phyloP scores from a whole-genome alignment of 1,140 invertebrate genomes.

The Drosophila gunungcola region DNA sequence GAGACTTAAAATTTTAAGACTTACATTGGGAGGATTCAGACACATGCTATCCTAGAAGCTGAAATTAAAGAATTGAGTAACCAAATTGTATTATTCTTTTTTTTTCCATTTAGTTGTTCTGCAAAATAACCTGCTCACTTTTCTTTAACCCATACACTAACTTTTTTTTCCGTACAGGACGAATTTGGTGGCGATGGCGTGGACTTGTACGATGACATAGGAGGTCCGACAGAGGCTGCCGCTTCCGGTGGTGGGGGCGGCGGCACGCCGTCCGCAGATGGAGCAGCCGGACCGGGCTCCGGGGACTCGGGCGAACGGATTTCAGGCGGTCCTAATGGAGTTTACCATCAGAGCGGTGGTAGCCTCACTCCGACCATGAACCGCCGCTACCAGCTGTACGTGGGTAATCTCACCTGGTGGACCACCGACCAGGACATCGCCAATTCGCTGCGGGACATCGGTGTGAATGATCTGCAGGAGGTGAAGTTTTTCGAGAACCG shows the following conservation, averaged over 20 bases:
- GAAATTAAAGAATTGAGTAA: too few species aligned
- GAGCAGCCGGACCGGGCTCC: constrained; percentile 56
- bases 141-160: too few species aligned
- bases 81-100: too few species aligned
- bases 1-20: too few species aligned
- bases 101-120: too few species aligned
- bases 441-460: constrained; percentile 93
- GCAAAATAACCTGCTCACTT: too few species aligned
- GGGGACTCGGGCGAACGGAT: constrained; percentile 49
- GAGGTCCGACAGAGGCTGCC: constrained; percentile 88
- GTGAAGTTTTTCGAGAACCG: constrained; percentile 99
- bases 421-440: constrained; percentile 98
- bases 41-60: too few species aligned
- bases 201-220: constrained; percentile 98
- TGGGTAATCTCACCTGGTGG: constrained; percentile 99
- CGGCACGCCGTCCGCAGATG: constrained; percentile 75
- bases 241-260: constrained; percentile 86
- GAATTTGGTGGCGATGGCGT: constrained; percentile 94
- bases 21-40: too few species aligned
- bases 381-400: constrained; percentile 94
- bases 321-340: constrained; percentile 86
- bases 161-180: constrained; percentile 86
- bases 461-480: constrained; percentile 97
- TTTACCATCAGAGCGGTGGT: constrained; percentile 88
- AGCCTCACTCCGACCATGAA: constrained; percentile 90